Conservation (phyloP, 2,888 invertebrate species). For the Keiferia lycopersicella region DNA sequence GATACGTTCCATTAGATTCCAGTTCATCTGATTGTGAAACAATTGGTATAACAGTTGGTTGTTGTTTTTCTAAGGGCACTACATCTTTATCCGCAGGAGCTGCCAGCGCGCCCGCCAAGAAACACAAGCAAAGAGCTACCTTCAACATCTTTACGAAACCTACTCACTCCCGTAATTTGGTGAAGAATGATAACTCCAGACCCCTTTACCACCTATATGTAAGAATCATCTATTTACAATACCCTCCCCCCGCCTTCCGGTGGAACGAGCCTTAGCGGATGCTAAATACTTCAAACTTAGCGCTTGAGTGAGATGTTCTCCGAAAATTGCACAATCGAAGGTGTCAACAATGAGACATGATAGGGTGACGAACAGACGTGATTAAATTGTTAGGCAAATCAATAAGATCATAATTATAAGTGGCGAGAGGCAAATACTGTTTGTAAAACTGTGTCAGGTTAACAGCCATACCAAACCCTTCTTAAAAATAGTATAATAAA, state of each 20-base stretch:
- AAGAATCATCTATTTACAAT: constrained; percentile 77
- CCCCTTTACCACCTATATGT: constrained; percentile 72
- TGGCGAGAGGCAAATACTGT: background rate
- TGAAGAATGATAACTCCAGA: constrained; percentile 71
- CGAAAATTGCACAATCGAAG: constrained; percentile 75
- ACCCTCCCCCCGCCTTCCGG: constrained; percentile 75
- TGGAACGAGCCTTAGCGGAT: constrained; percentile 63
- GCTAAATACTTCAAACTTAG: constrained; percentile 81
- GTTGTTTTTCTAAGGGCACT: constrained; percentile 58
- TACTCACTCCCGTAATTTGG: constrained; percentile 60
- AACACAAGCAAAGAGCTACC: constrained; percentile 53
- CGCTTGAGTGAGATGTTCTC: constrained; percentile 73
- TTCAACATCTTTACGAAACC: constrained; percentile 56
- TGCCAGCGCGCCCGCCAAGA: constrained; percentile 47
- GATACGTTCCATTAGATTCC: constrained; percentile 76
- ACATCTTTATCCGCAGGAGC: constrained; percentile 55
- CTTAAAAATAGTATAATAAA: too few species aligned
- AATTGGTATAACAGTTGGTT: constrained; percentile 73
- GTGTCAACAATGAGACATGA: constrained; percentile 73
- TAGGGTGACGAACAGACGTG: constrained; percentile 55
- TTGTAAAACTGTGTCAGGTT: background rate
- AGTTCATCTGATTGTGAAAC: constrained; percentile 76
- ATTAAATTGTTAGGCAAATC: constrained; percentile 45
- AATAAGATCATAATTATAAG: constrained; percentile 8
- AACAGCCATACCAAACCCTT: background rate